These are phyloP conservation scores for Crossaster papposus DNA, from an alignment of 53 echinoderm and acorn worm species.

Conservation along the genomic window DNA sequence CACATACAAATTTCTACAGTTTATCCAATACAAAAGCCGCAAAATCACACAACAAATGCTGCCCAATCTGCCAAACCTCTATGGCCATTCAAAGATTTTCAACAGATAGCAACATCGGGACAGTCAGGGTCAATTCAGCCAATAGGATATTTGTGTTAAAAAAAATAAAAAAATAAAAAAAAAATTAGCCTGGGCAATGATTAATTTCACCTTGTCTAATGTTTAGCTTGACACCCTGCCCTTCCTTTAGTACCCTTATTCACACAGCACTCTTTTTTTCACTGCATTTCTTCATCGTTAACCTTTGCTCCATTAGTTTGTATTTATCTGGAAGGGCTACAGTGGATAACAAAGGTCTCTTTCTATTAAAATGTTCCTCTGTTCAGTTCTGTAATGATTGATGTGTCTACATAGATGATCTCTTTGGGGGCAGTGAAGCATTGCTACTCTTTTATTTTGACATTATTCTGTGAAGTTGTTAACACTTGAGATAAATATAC, in stretches of 20 bases:
- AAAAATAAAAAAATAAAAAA: neutral
- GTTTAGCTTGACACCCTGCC: neutral
- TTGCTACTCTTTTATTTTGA: neutral
- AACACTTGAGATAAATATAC: neutral
- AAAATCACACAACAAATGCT: no score
- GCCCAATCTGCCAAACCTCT: neutral
- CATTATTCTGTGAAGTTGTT: neutral
- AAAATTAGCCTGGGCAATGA: slow-evolving; percentile 23
- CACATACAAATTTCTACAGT: no score
- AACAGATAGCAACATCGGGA: neutral
- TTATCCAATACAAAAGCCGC: no score
- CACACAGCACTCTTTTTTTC: neutral
- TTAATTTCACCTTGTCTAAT: slow-evolving; percentile 41
- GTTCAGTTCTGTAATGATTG: neutral
- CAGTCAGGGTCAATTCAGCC: neutral
- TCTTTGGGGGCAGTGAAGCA: neutral
- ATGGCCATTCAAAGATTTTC: neutral
- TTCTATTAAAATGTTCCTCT: neutral
- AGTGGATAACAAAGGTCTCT: neutral
- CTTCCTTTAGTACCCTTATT: neutral
- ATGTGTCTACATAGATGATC: slow-evolving; percentile 1
- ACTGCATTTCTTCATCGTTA: neutral
- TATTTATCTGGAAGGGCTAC: neutral
- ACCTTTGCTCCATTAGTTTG: neutral
- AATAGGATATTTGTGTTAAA: neutral